Percentiles rank a stretch among this genome's conserved stretches.
Evolutionary conservation across 1,140 invertebrate genomes (phyloP).

Genomic region (Apis florea): DNA sequence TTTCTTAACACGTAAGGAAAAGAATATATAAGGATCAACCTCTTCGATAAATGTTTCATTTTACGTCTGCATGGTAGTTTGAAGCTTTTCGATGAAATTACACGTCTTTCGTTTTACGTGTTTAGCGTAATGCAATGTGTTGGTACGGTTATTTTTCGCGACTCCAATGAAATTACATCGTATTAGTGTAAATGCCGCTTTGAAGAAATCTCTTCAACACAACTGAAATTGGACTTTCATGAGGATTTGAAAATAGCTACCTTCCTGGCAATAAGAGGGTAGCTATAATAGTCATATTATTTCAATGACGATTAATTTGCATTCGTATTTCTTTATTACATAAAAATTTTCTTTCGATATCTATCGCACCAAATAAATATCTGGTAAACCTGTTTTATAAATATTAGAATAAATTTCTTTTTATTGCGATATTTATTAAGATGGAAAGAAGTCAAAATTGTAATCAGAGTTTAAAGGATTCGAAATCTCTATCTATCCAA

Average conservation of each 20-base stretch:
- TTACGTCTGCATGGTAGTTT: background rate
- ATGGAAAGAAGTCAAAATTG: background rate
- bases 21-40: background rate
- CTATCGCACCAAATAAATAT: too few relatives aligned
- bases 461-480: background rate
- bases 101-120: constrained; percentile 2
- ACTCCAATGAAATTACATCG: constrained; percentile 39
- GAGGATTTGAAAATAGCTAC: constrained; percentile 10
- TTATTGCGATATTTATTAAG: too few relatives aligned
- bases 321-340: background rate
- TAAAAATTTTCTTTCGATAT: background rate
- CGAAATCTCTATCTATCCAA: background rate
- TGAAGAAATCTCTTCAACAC: constrained; percentile 25
- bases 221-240: constrained; percentile 47
- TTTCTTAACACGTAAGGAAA: background rate
- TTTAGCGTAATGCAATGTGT: constrained; percentile 12
- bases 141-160: constrained; percentile 17
- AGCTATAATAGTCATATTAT: background rate
- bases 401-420: background rate
- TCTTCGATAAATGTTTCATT: background rate
- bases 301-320: background rate
- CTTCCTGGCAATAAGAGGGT: background rate
- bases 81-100: background rate
- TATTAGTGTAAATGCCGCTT: constrained; percentile 49
- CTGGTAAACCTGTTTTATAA: background rate